Percentiles rank a stretch among this genome's conserved stretches.
phyloP scores from a whole-genome alignment of 2,888 invertebrate species.

The Drosophila limbata region DNA sequence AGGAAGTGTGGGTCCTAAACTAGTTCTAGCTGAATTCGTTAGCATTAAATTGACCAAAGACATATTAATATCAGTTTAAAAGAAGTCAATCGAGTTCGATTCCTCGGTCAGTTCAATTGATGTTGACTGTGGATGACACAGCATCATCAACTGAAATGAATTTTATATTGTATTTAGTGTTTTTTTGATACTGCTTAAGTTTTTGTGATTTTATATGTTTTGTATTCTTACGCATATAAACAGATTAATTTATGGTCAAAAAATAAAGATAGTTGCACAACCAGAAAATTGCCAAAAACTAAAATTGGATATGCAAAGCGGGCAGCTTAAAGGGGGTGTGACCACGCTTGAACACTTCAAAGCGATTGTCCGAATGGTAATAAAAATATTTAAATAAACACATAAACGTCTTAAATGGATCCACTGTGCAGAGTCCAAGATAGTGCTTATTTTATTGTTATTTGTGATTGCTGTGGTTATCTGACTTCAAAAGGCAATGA shows the following conservation, averaged over 20 bases:
- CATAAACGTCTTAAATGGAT: constrained; percentile 41
- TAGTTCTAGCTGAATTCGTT: constrained; percentile 60
- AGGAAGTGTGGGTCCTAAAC: constrained; percentile 60
- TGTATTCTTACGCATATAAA: constrained; percentile 4
- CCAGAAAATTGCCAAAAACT: constrained; percentile 18
- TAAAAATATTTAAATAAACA: constrained; percentile 56
- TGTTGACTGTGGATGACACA: constrained; percentile 7
- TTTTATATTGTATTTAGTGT: background rate
- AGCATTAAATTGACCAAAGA: constrained; percentile 29
- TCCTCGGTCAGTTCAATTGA: constrained; percentile 12
- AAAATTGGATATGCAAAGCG: constrained; percentile 12
- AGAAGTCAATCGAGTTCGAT: constrained; percentile 19
- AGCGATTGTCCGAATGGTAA: constrained; percentile 36
- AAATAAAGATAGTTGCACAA: constrained; percentile 27
- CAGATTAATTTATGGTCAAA: constrained; percentile 29
- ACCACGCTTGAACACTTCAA: constrained; percentile 35
- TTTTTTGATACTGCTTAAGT: constrained; percentile 2
- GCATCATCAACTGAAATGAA: constrained; percentile 17
- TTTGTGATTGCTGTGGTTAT: background rate
- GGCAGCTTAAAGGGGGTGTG: constrained; percentile 20
- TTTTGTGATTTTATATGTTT: constrained; percentile 9
- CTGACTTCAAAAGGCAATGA: constrained; percentile 16
- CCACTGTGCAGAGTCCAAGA: constrained; percentile 14
- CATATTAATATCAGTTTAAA: constrained; percentile 20
- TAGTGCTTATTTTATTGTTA: constrained; percentile 7